Evolutionary conservation across 2,113 vertebrate species (phyloP).

Genomic region (Chelonoidis abingdonii): DNA sequence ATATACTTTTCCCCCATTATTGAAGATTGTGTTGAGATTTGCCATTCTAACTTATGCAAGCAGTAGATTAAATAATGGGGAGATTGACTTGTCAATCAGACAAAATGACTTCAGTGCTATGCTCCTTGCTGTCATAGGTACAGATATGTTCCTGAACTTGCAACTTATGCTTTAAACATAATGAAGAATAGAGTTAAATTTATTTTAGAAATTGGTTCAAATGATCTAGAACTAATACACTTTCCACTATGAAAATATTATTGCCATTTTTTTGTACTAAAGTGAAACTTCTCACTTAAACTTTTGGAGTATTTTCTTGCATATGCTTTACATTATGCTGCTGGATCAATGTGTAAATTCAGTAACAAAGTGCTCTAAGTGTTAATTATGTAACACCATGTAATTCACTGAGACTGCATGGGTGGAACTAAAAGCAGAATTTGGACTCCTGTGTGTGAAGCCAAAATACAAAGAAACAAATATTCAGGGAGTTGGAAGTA

Average conservation of each 20-base stretch:
- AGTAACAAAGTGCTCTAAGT: neutral
- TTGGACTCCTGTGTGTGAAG: neutral
- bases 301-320: neutral
- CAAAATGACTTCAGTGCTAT: neutral
- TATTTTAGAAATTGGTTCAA: neutral
- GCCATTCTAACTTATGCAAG: neutral
- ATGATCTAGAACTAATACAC: neutral
- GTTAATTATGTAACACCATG: neutral
- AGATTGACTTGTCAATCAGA: neutral
- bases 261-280: neutral
- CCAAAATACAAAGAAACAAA: neutral
- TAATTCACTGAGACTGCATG: too few relatives aligned
- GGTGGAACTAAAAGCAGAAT: neutral
- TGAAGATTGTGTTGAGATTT: neutral
- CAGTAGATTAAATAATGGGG: neutral
- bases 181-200: neutral
- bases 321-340: neutral
- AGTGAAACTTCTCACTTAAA: neutral
- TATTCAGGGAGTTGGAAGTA: neutral
- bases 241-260: neutral
- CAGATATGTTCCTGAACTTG: neutral
- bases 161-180: neutral
- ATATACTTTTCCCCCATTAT: neutral
- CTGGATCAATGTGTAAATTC: neutral
- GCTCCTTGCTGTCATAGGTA: neutral